Evolutionary conservation across 23 tunicate genomes (phyloP).

Genomic region (Diplosoma virens): DNA sequence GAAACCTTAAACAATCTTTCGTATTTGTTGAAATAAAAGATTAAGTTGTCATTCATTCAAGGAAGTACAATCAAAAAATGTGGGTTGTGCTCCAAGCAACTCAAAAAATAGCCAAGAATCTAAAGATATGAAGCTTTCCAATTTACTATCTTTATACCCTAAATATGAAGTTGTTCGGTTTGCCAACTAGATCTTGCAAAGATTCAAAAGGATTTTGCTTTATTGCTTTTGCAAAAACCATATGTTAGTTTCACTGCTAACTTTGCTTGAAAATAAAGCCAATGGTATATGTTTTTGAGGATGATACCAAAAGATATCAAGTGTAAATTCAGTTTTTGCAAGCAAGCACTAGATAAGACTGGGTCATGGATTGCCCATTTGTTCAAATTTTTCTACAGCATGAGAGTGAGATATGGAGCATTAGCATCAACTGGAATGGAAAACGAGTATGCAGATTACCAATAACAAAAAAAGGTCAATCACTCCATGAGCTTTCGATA

Average conservation of each 20-base stretch:
- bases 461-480: not conserved
- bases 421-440: slow-evolving; percentile 14
- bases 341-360: not conserved
- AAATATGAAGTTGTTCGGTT: too few species aligned
- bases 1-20: not conserved
- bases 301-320: slow-evolving; percentile 8
- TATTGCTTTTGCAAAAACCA: not conserved
- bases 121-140: not conserved
- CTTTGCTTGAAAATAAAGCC: slow-evolving; percentile 1
- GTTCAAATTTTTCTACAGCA: slow-evolving; percentile 15
- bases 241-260: not conserved
- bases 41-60: slow-evolving; percentile 7
- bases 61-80: not conserved
- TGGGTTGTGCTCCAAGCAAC: not conserved
- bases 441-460: not conserved
- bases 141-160: slow-evolving; percentile 2
- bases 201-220: not conserved
- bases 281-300: not conserved
- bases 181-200: not conserved
- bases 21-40: not conserved
- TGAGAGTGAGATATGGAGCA: not conserved
- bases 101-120: slow-evolving; percentile 5
- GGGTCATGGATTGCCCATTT: slow-evolving; percentile 18
- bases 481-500: not conserved
- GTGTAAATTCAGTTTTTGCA: slow-evolving; percentile 2